phyloP scores from a whole-genome alignment of 1,140 invertebrate species.

The Drosophila aff. region DNA sequence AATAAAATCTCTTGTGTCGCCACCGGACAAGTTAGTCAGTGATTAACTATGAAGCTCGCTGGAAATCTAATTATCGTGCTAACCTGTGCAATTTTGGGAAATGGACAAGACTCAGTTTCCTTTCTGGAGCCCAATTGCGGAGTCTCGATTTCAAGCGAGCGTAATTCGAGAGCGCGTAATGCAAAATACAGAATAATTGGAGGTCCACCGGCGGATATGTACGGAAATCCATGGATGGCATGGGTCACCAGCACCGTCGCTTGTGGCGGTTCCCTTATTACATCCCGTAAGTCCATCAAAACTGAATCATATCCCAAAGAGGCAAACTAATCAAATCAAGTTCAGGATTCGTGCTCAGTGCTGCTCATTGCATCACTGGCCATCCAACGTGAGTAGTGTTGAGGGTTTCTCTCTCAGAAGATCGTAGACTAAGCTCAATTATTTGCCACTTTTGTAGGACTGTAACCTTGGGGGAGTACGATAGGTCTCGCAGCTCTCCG shows the following conservation, averaged over 20 bases:
- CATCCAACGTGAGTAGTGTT: background rate
- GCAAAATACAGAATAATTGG: background rate
- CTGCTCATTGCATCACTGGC: constrained; percentile 1
- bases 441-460: background rate
- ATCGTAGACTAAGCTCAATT: background rate
- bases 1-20: background rate
- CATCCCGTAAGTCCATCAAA: constrained; percentile 4
- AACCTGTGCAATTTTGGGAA: background rate
- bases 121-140: constrained; percentile 6
- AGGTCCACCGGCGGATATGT: background rate
- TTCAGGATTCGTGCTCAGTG: constrained; percentile 18
- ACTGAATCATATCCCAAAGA: no score
- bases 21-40: background rate
- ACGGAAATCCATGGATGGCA: constrained; percentile 25
- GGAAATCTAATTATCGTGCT: background rate
- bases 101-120: background rate
- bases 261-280: constrained; percentile 27
- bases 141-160: background rate
- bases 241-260: accelerated
- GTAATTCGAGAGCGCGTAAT: no score
- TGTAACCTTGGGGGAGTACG: constrained; percentile 5
- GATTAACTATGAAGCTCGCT: background rate
- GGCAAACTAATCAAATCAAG: background rate
- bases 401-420: background rate
- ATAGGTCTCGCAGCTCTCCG: background rate